These are phyloP conservation scores for Dufourea novaeangliae DNA, from an alignment of 1,140 invertebrate species.

Conservation along the genomic window DNA sequence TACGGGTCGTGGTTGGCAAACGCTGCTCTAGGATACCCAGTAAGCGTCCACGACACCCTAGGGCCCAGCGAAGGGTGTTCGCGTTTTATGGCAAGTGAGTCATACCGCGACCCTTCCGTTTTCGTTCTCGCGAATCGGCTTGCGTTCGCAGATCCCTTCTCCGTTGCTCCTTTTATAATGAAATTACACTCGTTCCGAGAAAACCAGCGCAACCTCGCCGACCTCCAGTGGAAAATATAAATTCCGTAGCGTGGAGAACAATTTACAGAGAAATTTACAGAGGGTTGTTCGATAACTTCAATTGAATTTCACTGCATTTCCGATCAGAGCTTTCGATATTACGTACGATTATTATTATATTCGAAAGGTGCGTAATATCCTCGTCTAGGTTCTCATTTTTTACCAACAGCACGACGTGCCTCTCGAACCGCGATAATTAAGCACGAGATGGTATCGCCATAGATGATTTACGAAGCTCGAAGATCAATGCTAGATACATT, in stretches of 20 bases:
- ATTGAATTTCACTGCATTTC: no score
- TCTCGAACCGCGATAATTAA: conserved; percentile 28
- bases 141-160: conserved; percentile 44
- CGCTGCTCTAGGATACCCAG: background rate
- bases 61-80: conserved; percentile 52
- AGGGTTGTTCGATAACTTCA: no score
- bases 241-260: no score
- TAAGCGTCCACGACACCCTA: conserved; percentile 35
- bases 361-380: background rate
- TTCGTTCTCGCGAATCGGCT: conserved; percentile 15
- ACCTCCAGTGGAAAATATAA: no score
- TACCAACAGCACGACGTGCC: background rate
- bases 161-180: conserved; percentile 4
- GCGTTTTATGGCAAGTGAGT: conserved; percentile 69
- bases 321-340: no score
- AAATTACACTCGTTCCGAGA: background rate
- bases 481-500: conserved; percentile 21
- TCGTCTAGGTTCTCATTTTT: background rate
- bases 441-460: conserved; percentile 10
- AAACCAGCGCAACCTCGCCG: background rate
- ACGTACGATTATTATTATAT: no score
- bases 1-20: background rate
- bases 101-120: conserved; percentile 48
- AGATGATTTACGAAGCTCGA: conserved; percentile 20
- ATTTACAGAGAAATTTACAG: no score